These are phyloP conservation scores for Orchesella cincta DNA, from an alignment of 1,140 invertebrate genomes.

Conservation along the genomic window DNA sequence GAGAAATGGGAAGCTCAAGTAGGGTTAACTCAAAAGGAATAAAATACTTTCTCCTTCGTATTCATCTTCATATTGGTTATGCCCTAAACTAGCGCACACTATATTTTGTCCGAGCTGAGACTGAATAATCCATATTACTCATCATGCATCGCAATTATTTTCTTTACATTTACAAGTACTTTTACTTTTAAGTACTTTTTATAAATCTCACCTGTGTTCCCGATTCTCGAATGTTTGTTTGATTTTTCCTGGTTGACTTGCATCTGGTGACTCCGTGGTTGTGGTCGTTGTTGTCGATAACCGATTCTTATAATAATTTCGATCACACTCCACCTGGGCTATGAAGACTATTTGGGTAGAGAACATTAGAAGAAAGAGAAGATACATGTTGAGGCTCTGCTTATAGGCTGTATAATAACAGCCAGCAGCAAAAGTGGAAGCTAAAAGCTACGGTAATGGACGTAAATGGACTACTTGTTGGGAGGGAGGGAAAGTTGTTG, in stretches of 20 bases:
- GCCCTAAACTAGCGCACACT: background rate
- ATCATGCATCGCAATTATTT: background rate
- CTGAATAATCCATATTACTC: background rate
- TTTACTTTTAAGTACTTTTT: background rate
- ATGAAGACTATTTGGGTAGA: constrained; percentile 29
- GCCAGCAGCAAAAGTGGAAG: too few relatives aligned
- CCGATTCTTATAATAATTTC: constrained; percentile 3
- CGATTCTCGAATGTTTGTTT: constrained; percentile 15
- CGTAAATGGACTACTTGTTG: too few relatives aligned
- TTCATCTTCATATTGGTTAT: too few relatives aligned
- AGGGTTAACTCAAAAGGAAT: too few relatives aligned
- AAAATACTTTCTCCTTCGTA: too few relatives aligned
- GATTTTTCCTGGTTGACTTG: constrained; percentile 28
- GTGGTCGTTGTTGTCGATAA: background rate
- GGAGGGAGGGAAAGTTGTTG: too few relatives aligned
- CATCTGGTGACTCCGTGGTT: constrained; percentile 27
- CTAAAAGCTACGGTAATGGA: background rate
- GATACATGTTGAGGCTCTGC: constrained; percentile 17
- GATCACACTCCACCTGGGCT: constrained; percentile 21
- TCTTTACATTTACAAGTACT: background rate
- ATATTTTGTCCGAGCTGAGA: background rate
- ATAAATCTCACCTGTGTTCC: constrained; percentile 28
- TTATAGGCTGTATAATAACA: too few relatives aligned
- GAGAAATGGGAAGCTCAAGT: too few relatives aligned
- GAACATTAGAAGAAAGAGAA: constrained; percentile 31